Evolutionary conservation across 2,888 invertebrate genomes (phyloP).

Genomic region (Polydrusus cervinus): DNA sequence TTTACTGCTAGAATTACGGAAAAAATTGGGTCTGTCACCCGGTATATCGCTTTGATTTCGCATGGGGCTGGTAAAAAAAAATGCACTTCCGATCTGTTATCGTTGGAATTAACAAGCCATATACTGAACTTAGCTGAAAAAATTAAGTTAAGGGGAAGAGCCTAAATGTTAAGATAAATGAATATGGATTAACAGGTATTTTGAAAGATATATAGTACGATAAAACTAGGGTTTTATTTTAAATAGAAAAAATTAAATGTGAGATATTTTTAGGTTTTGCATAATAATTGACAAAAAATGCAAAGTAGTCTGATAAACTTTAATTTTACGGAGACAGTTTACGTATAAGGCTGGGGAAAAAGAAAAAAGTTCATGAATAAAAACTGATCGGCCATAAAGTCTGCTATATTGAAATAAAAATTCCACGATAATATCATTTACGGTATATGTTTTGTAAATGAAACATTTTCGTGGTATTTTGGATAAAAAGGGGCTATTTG

Average conservation of each 20-base stretch:
- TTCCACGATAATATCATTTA: conserved; percentile 66
- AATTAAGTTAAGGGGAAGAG: no score
- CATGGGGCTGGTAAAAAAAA: no score
- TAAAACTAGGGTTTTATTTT: conserved; percentile 4
- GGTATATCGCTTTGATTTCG: no score
- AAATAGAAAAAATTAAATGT: background rate
- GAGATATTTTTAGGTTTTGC: conserved; percentile 37
- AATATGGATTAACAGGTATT: background rate
- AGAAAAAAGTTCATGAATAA: conserved; percentile 60
- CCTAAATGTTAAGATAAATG: no score
- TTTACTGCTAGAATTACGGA: no score
- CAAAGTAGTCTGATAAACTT: conserved; percentile 42
- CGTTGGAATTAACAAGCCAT: no score
- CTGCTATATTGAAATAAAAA: conserved; percentile 64
- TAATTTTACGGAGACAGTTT: conserved; percentile 24
- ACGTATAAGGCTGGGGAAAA: conserved; percentile 23
- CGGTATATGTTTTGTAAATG: conserved; percentile 67
- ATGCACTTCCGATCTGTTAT: no score
- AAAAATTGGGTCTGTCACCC: no score
- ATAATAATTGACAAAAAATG: conserved; percentile 59
- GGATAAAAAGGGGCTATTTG: conserved; percentile 66
- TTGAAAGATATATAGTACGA: background rate
- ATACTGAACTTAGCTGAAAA: no score
- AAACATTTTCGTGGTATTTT: conserved; percentile 66
- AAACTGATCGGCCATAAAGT: conserved; percentile 61